Base-by-base conservation (phyloP, 1,140 invertebrate species). In the Drosophila ironensis region DNA sequence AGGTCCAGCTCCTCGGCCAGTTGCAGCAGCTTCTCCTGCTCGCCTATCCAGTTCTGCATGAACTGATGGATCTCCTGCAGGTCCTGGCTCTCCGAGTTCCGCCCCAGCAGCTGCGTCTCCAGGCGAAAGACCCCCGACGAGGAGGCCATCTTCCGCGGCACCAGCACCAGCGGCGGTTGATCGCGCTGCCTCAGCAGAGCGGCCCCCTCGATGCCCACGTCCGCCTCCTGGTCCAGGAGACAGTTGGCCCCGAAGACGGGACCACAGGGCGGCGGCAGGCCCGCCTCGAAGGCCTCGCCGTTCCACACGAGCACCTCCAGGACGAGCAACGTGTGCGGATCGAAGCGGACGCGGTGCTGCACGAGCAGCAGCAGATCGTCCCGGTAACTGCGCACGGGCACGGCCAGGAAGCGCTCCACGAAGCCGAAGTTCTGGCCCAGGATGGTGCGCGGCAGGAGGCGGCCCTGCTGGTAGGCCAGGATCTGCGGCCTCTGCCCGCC, bases 281-380 rank as follows among this genome's bases (percentile, higher is more conserved):
- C 90, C 19, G 89, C 70, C 42, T 90, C 86, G 59, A 92, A 92
- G 1, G 89, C 81, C 25, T 89, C 76, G 2, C 91, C 91, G 56
- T 92, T 90, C 88, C 91, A 92, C 1, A 91, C 81, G 0, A 92
- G 78, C 19, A 91, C 76, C 59, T 92, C 91, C n/a, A 92, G 41
- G 4, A 89, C 74, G 8, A 84, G 64, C 4, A 91, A 61, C 3
- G 80, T 72, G 47, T 92, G 91, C 0, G 86, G 87, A 17, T 71
- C 73, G 47, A 91, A 90, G 27, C 88, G 60, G 0, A 92, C 70
- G 2, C 72, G 71, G 53, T 91, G 90, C 78, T 92, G 91, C 27
- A 91, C 90, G n/a, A 92, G 61, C 14, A 92, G 54, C 40, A 92
- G 60, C 1, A 91, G 72, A 75, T 92, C 91, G 71, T 92, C 91